Evolutionary conservation across 2,888 invertebrate genomes (phyloP), one percentile per base, ranked within the genome.

Genomic region (Gryllus longicercus): DNA sequence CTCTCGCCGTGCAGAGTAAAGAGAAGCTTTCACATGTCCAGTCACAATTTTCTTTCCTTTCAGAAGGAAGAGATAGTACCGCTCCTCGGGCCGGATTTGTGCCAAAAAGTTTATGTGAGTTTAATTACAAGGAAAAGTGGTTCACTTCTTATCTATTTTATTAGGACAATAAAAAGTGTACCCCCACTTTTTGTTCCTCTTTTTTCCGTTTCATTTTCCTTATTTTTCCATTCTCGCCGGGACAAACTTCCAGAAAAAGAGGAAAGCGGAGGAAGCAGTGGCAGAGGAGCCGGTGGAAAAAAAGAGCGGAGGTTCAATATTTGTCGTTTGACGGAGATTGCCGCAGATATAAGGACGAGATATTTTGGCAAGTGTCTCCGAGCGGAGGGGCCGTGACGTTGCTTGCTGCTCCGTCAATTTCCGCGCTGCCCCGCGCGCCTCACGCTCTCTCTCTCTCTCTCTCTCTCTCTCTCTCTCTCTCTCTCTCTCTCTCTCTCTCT

Each of bases 101-200:
- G 63, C 63, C 63, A 63, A 63, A 63, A 63, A 63, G 16, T 63
- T 63, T 63, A 63, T 63, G 63, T 63, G 63, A 63, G 63, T 63
- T 63, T 63, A 63, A 63, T 63, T 63, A 63, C 63, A 63, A 63
- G 63, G 63, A 63, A 63, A 63, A 63, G 63, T 63, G 63, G 63
- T 63, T 63, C 63, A 63, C 16, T 63, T 63, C 63, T 63, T 63
- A 63, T 63, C 63, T 63, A 63, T 63, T 63, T 63, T 63, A 63
- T 63, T 63, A 8, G 16, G 14, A 63, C 63, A 63, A 63, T 18
- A 18, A 63, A 63, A 63, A 63, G n/a, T 3, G 0, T n/a, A 63
- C n/a, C 16, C 63, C n/a, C n/a, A n/a, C 16, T 63, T 63, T 63
- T 63, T 63, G 14, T 8, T 63, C 16, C 8, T 63, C n/a, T 63